Evolutionary conservation across 2,888 invertebrate genomes (phyloP).

Genomic region (Melanophora roralis): DNA sequence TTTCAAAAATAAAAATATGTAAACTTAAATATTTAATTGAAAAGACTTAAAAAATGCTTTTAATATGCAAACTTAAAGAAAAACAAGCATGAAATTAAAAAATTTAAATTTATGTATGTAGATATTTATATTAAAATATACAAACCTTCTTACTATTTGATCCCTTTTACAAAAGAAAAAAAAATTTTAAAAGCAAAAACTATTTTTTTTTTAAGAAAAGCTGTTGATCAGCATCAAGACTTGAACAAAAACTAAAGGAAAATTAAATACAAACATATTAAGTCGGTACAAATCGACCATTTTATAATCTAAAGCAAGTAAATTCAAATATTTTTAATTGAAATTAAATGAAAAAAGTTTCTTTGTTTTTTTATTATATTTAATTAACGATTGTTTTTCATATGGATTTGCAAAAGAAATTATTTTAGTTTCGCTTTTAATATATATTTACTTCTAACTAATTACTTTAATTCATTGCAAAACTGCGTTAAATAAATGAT

Average conservation of each 20-base stretch:
- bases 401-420: no score
- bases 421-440: no score
- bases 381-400: no score
- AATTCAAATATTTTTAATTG: not conserved
- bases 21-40: slow-evolving; percentile 12
- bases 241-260: slow-evolving; percentile 21
- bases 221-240: slow-evolving; percentile 58
- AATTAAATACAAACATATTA: not conserved
- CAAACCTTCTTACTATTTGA: slow-evolving; percentile 47
- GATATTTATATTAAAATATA: not conserved
- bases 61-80: no score
- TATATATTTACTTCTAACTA: no score
- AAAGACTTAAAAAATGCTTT: no score
- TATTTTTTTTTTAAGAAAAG: slow-evolving; percentile 34
- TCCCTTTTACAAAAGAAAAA: slow-evolving; percentile 41
- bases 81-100: no score
- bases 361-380: no score
- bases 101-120: no score
- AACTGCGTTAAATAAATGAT: no score
- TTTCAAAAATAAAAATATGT: slow-evolving; percentile 2
- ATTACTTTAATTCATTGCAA: no score
- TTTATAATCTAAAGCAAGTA: slow-evolving; percentile 28
- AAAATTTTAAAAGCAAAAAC: slow-evolving; percentile 11
- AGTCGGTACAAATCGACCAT: slow-evolving; percentile 9
- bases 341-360: not conserved